Percentiles rank a stretch among this genome's conserved stretches.
These are phyloP conservation scores for Coelopa pilipes DNA, from an alignment of 2,888 invertebrate genomes.

Conservation along the genomic window DNA sequence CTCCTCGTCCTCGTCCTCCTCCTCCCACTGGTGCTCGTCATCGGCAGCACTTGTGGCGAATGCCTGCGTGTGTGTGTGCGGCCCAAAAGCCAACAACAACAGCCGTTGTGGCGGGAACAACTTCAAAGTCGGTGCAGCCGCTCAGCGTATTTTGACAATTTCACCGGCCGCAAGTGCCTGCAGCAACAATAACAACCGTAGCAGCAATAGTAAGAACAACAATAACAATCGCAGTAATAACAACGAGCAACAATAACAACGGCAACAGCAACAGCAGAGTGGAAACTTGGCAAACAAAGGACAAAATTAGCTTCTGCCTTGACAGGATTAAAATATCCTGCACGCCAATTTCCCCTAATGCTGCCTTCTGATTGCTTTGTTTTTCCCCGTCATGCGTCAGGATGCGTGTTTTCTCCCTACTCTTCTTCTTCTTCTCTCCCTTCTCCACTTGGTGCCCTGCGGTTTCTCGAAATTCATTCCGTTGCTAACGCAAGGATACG, in stretches of 20 bases:
- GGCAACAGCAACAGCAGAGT: too few relatives aligned
- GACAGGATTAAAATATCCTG: slow-evolving; percentile 54
- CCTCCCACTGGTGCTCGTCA: neutral
- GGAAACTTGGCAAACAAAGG: neutral
- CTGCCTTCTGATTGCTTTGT: slow-evolving; percentile 35
- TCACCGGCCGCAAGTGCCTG: neutral
- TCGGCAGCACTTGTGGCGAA: slow-evolving; percentile 31
- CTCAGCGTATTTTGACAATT: slow-evolving; percentile 20
- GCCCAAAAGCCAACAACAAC: slow-evolving; percentile 16
- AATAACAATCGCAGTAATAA: too few relatives aligned
- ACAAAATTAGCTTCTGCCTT: slow-evolving; percentile 52
- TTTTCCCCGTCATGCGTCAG: slow-evolving; percentile 32
- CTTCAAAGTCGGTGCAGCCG: slow-evolving; percentile 20
- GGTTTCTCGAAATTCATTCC: slow-evolving; percentile 29
- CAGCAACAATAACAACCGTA: neutral
- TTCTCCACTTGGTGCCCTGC: slow-evolving; percentile 24
- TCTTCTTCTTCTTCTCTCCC: slow-evolving; percentile 39
- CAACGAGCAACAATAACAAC: too few relatives aligned
- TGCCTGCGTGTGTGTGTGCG: slow-evolving; percentile 12
- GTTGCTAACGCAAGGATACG: slow-evolving; percentile 15
- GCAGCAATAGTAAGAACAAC: too few relatives aligned
- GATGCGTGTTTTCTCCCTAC: slow-evolving; percentile 18
- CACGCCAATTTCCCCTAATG: slow-evolving; percentile 34
- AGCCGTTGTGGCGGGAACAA: slow-evolving; percentile 14
- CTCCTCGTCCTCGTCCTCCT: too few relatives aligned